A percentile compares a stretch with the other conserved stretches of the same genome.
Evolutionary conservation across 2,113 vertebrate genomes (phyloP).

Genomic region (Myiozetetes cayanensis): DNA sequence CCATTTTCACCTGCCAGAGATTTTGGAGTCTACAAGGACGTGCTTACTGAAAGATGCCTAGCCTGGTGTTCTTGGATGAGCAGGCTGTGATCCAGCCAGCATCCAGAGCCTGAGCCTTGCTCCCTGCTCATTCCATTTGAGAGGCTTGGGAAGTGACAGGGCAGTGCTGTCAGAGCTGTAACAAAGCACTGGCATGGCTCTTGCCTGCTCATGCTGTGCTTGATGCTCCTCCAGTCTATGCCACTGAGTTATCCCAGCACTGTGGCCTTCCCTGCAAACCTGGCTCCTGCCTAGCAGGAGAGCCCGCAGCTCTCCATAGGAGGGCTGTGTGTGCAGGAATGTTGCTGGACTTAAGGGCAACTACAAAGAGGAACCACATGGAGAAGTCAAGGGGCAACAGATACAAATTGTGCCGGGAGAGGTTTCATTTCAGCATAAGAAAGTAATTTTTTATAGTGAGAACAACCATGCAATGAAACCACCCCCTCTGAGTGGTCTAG

Average conservation of each 20-base stretch:
- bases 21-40: neutral
- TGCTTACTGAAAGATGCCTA: neutral
- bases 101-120: neutral
- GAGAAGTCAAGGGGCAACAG: neutral
- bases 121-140: neutral
- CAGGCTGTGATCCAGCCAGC: neutral
- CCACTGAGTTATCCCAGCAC: neutral
- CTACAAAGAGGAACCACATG: neutral
- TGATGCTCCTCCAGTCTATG: neutral
- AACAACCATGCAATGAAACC: neutral
- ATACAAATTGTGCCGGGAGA: neutral
- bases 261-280: neutral
- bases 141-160: neutral
- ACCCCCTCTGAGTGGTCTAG: neutral
- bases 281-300: neutral
- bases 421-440: neutral
- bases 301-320: accelerated
- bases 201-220: neutral
- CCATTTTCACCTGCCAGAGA: neutral
- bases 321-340: neutral
- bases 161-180: neutral
- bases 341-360: neutral
- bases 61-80: neutral
- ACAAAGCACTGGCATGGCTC: accelerated
- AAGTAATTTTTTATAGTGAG: neutral